Evolutionary conservation across 2,888 invertebrate species (phyloP), one percentile per base, ranked within the genome.

Genomic region (Pseudococcus jackbeardsleyi): DNA sequence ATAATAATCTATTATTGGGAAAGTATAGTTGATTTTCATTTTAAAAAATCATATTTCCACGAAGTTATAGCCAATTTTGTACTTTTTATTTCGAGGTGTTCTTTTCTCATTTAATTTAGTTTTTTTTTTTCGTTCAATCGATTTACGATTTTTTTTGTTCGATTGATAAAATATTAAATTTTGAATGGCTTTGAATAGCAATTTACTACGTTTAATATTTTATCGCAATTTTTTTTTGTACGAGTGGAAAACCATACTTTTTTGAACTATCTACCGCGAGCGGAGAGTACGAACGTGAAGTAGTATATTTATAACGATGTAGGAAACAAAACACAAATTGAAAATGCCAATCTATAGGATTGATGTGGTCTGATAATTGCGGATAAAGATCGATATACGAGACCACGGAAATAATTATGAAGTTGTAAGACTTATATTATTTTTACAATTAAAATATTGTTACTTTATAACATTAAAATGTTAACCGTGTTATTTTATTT

Each of bases 401-500:
- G 79, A 46, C 79, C 79, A 82, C 79, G 33, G 79, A 85, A 86
- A 72, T 88, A 50, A 79, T 88, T 79, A 79, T 59, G 82, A 88
- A 82, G 48, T 87, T 88, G 79, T 88, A 79, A 88, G 82, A 88
- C 79, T 88, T 82, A 82, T 54, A 33, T 86, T 86, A 68, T 68
- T 86, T 86, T 86, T 72, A 72, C 59, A 86, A 72, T 68, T 86
- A 86, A 82, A 79, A 82, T 39, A 79, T 88, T 88, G 77, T 88
- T 82, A 82, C 79, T 82, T 82, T 88, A 79, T 88, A 88, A 88
- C 88, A 88, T 88, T 82, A 33, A 42, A 82, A 88, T 54, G 88
- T 88, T 88, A 82, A 88, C 77, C 39, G 79, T 88, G 88, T 82
- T 88, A 77, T 85, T 85, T 82, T 82, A 82, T 88, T 88, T 79